Conservation (phyloP, 2,888 invertebrate genomes). For the Emmelina monodactyla region DNA sequence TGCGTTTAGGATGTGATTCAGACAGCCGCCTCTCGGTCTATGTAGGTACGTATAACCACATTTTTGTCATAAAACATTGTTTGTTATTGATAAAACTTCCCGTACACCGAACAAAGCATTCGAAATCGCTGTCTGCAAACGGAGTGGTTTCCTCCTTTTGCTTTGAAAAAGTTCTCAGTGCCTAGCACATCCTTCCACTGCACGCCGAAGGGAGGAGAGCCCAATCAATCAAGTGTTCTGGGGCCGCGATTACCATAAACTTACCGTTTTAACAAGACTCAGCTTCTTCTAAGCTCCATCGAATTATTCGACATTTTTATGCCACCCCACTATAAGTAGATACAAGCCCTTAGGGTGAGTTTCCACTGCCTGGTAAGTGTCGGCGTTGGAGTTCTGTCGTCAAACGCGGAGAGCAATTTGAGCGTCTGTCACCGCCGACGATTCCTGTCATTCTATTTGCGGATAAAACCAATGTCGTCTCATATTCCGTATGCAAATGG, state of each 20-base stretch:
- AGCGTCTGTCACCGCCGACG: no score
- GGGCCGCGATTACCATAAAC: conserved; percentile 62
- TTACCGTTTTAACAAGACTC: conserved; percentile 57
- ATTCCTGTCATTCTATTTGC: no score
- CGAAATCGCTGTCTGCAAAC: background rate
- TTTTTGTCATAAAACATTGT: no score
- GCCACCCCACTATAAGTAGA: no score
- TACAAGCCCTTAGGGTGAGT: no score
- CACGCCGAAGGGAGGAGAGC: conserved; percentile 52
- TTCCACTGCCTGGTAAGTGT: no score
- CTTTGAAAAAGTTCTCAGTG: conserved; percentile 1
- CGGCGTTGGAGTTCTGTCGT: no score
- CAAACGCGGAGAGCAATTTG: no score
- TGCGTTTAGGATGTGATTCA: background rate
- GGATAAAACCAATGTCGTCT: no score
- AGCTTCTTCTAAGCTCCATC: conserved; percentile 56
- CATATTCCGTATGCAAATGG: no score
- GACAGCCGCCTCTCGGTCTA: background rate
- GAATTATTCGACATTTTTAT: conserved; percentile 49
- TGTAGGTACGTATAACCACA: no score
- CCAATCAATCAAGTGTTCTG: conserved; percentile 59
- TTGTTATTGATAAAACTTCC: background rate
- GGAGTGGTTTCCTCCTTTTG: no score
- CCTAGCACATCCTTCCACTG: conserved; percentile 53
- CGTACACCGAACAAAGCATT: background rate